Conservation (phyloP, 2,113 vertebrate genomes). For the Seriola rivoliana region DNA sequence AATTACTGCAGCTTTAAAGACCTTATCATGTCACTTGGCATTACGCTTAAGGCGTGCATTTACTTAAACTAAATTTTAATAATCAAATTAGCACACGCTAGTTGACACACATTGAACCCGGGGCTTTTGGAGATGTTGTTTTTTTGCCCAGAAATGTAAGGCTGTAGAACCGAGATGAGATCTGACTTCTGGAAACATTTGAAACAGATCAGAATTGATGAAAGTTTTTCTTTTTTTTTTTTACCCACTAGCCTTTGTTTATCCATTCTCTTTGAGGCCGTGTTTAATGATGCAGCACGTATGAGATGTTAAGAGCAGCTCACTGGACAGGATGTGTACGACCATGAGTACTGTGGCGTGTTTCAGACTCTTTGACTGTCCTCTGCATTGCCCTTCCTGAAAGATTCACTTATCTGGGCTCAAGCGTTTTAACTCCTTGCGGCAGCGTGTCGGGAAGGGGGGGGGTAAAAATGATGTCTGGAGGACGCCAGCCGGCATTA, state of each 20-base stretch:
- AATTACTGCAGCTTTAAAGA: slow-evolving; percentile 12
- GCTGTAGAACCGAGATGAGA: slow-evolving; percentile 26
- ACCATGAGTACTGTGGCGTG: not conserved
- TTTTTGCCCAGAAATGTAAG: slow-evolving; percentile 22
- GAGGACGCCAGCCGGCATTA: slow-evolving; percentile 75
- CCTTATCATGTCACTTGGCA: slow-evolving; percentile 3
- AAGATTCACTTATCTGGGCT: slow-evolving; percentile 63
- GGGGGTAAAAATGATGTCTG: slow-evolving; percentile 76
- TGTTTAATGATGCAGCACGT: slow-evolving; percentile 40
- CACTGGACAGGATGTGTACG: slow-evolving; percentile 1
- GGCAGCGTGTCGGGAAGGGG: slow-evolving; percentile 46
- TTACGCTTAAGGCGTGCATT: not conserved
- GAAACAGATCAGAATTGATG: slow-evolving; percentile 34
- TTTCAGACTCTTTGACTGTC: slow-evolving; percentile 32
- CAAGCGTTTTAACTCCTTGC: slow-evolving; percentile 66
- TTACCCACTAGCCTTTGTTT: slow-evolving; percentile 45
- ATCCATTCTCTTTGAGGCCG: slow-evolving; percentile 38
- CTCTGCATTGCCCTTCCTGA: slow-evolving; percentile 64
- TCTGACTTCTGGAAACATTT: slow-evolving; percentile 43
- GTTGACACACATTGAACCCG: slow-evolving; percentile 19
- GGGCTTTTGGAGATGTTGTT: slow-evolving; percentile 10
- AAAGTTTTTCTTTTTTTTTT: slow-evolving; percentile 35
- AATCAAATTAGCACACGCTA: slow-evolving; percentile 44
- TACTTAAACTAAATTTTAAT: slow-evolving; percentile 32
- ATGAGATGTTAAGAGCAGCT: slow-evolving; percentile 4